A percentile compares a stretch with the other conserved stretches of the same genome.
Conservation (phyloP, 1,140 invertebrate species). For the Trypoxylus dichotomus region DNA sequence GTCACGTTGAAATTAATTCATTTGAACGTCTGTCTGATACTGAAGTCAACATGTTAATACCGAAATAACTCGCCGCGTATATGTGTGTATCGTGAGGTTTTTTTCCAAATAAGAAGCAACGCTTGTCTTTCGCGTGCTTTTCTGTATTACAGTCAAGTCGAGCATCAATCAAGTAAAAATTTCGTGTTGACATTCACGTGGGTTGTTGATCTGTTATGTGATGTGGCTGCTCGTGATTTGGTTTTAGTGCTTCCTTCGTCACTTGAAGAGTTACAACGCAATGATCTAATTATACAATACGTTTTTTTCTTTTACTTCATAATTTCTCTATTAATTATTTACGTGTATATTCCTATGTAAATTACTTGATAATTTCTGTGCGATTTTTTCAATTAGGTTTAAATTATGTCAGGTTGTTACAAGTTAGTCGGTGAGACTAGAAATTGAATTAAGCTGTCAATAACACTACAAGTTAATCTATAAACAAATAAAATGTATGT, state of each 20-base stretch:
- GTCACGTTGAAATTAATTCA: not conserved
- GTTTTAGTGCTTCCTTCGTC: not conserved
- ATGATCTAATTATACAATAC: not conserved
- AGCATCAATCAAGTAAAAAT: constrained; percentile 23
- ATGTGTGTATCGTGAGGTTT: not conserved
- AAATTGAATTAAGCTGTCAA: too few species aligned
- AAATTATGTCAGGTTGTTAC: constrained; percentile 9
- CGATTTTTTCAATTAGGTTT: not conserved
- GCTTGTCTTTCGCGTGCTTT: constrained; percentile 11
- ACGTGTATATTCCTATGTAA: not conserved
- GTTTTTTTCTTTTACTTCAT: not conserved
- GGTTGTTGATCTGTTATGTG: constrained; percentile 1
- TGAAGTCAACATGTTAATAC: not conserved
- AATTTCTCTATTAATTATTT: not conserved
- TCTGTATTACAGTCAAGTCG: not conserved
- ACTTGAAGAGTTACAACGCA: not conserved
- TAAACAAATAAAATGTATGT: too few species aligned
- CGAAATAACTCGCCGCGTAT: not conserved
- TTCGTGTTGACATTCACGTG: constrained; percentile 8
- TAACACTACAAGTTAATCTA: too few species aligned
- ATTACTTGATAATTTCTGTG: not conserved
- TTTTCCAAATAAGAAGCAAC: constrained; percentile 2
- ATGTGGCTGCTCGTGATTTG: not conserved
- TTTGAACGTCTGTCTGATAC: not conserved
- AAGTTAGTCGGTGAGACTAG: too few species aligned